A percentile compares a stretch with the other conserved stretches of the same genome.
Conservation (phyloP, 2,113 vertebrate genomes). For the Phaethon lepturus region DNA sequence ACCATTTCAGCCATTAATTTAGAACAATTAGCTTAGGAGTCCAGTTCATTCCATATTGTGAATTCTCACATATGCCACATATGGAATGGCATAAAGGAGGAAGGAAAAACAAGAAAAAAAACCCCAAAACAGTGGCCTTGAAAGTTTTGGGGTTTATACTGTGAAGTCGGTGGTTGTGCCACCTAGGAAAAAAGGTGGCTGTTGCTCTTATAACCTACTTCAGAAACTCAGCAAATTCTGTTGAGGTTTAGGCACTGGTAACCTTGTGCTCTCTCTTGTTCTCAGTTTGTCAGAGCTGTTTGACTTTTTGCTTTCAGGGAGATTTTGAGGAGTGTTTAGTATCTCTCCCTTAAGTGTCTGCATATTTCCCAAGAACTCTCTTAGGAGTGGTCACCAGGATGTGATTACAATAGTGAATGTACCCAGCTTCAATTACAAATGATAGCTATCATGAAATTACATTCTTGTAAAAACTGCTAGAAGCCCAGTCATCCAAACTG, state of each 20-base stretch:
- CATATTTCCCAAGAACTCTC: neutral
- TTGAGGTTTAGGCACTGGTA: neutral
- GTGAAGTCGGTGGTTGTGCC: neutral
- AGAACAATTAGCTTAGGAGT: neutral
- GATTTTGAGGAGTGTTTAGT: neutral
- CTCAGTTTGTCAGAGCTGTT: neutral
- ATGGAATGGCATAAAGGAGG: neutral
- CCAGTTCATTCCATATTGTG: neutral
- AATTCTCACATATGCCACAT: neutral
- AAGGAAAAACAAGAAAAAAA: neutral
- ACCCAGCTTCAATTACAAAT: neutral
- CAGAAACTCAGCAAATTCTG: neutral
- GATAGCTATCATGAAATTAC: rapidly evolving
- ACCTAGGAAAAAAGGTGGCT: neutral
- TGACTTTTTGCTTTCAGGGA: neutral
- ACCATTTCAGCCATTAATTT: neutral
- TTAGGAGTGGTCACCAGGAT: neutral
- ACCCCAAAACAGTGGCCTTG: neutral
- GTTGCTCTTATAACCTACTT: neutral
- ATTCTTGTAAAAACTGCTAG: neutral
- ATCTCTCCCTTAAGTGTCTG: neutral
- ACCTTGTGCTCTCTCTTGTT: too few relatives aligned
- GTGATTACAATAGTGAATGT: neutral
- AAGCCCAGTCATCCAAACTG: neutral
- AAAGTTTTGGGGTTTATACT: neutral